Percentiles rank a stretch among this genome's conserved stretches.
Evolutionary conservation across 2,113 vertebrate genomes (phyloP).

Genomic region (Oreotrochilus melanogaster): DNA sequence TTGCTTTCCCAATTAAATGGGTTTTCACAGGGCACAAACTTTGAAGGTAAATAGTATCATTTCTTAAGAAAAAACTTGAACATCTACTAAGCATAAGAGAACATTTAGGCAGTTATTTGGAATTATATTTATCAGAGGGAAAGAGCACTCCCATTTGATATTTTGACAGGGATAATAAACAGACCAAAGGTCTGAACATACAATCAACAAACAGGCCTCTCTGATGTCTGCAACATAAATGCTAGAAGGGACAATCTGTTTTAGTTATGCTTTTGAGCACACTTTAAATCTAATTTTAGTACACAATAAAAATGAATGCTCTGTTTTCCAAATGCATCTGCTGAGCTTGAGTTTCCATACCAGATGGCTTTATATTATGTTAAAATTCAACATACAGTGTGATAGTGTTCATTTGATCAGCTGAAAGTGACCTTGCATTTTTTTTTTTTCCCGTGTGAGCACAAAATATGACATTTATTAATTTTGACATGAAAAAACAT

Average conservation of each 20-base stretch:
- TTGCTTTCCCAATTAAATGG: not conserved
- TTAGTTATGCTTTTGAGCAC: slow-evolving; percentile 67
- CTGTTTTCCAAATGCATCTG: slow-evolving; percentile 61
- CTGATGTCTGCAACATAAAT: not conserved
- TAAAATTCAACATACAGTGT: slow-evolving; percentile 45
- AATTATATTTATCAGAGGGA: not conserved
- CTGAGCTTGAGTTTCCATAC: slow-evolving; percentile 28
- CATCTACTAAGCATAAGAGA: slow-evolving; percentile 11
- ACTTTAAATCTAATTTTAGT: slow-evolving; percentile 72
- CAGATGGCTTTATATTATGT: slow-evolving; percentile 63
- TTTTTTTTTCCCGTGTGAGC: not conserved
- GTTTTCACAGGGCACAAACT: not conserved
- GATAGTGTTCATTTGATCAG: not conserved
- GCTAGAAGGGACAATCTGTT: slow-evolving; percentile 53
- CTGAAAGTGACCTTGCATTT: slow-evolving; percentile 53
- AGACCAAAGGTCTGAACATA: slow-evolving; percentile 45
- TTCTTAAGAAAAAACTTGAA: slow-evolving; percentile 16
- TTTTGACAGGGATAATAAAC: slow-evolving; percentile 38
- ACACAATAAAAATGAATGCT: slow-evolving; percentile 63
- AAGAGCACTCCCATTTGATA: slow-evolving; percentile 46
- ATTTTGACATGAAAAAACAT: not conserved
- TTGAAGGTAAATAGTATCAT: not conserved
- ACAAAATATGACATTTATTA: slow-evolving; percentile 2
- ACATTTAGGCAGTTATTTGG: slow-evolving; percentile 17
- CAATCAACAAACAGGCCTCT: slow-evolving; percentile 7